Evolutionary conservation across 2,113 vertebrate species (phyloP).

Genomic region (Albula glossodonta): DNA sequence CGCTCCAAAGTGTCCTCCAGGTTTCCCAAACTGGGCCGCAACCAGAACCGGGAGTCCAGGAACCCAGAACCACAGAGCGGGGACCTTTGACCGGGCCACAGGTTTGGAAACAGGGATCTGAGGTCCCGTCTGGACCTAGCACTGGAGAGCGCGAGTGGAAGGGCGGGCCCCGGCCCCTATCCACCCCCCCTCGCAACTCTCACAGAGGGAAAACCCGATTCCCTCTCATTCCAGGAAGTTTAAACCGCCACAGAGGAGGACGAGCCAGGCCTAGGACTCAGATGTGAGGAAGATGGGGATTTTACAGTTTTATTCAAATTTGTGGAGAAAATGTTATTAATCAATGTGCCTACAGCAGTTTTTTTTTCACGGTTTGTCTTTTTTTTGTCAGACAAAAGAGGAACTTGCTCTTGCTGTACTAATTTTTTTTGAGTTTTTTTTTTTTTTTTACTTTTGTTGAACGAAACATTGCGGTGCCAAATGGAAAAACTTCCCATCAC

Average conservation of each 20-base stretch:
- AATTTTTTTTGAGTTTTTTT: neutral
- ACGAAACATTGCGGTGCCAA: conserved; percentile 50
- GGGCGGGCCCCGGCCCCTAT: conserved; percentile 17
- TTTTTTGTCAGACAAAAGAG: conserved; percentile 32
- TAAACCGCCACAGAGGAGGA: conserved; percentile 18
- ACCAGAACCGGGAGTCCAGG: conserved; percentile 76
- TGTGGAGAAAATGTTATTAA: conserved; percentile 52
- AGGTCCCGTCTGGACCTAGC: conserved; percentile 29
- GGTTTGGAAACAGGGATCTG: neutral
- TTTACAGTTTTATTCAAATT: conserved; percentile 44
- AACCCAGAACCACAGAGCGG: conserved; percentile 93
- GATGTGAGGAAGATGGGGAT: conserved; percentile 27
- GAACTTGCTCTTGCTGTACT: conserved; percentile 22
- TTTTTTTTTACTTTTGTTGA: conserved; percentile 25
- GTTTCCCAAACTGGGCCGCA: conserved; percentile 84
- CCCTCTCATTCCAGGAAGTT: conserved; percentile 35
- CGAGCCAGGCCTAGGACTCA: conserved; percentile 31
- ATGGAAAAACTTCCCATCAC: conserved; percentile 32
- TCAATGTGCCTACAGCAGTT: conserved; percentile 62
- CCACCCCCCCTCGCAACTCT: neutral
- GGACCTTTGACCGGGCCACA: conserved; percentile 78
- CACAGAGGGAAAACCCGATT: conserved; percentile 2
- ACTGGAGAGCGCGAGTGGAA: neutral
- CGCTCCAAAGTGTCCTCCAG: conserved; percentile 76
- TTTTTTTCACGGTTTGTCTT: conserved; percentile 56